Percentiles rank a stretch among this genome's conserved stretches.
These are phyloP conservation scores for Sebastolobus altivelis DNA, from an alignment of 2,797 vertebrate species.

Conservation along the genomic window DNA sequence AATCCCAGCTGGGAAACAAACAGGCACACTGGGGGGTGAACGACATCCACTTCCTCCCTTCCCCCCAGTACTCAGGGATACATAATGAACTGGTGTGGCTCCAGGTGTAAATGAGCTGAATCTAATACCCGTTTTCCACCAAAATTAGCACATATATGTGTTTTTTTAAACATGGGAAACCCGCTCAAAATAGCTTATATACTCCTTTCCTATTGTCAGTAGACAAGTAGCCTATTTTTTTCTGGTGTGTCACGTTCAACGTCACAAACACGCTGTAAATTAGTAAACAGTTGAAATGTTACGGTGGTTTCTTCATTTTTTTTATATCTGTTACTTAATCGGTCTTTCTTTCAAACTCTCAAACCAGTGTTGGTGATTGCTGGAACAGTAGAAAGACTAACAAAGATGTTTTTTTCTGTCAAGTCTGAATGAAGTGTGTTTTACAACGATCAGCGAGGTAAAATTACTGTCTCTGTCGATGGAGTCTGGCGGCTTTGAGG, in stretches of 20 bases:
- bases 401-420: neutral
- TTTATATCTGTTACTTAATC: neutral
- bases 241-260: neutral
- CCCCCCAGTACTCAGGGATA: neutral
- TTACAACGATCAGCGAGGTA: neutral
- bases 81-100: neutral
- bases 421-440: neutral
- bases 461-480: neutral
- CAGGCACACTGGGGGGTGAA: neutral
- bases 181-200: neutral
- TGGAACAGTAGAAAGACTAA: neutral
- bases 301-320: no score
- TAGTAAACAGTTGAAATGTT: neutral
- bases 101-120: conserved; percentile 6
- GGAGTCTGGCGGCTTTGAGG: neutral
- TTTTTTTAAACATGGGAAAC: no score
- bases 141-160: no score
- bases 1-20: conserved; percentile 11
- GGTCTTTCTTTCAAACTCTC: neutral
- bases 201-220: neutral
- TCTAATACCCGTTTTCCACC: rapidly evolving
- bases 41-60: neutral
- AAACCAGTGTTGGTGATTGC: neutral
- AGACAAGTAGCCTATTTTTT: neutral
- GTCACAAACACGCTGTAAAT: no score